Percentiles rank a stretch among this genome's conserved stretches.
Evolutionary conservation across 2,888 invertebrate genomes (phyloP).

Genomic region (Sarcophaga caerulescens): DNA sequence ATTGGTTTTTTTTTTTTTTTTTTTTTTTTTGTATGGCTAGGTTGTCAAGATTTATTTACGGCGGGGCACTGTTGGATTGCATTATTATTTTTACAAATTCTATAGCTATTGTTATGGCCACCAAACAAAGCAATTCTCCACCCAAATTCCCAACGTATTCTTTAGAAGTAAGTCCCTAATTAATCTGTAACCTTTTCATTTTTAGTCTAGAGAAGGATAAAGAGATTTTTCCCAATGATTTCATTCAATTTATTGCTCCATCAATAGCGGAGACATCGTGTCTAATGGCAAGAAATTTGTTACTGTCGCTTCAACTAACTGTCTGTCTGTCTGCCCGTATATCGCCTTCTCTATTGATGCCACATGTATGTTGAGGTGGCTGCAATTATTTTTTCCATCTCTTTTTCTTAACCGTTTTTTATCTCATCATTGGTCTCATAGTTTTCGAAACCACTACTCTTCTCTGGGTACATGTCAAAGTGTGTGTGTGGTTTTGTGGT

Average conservation of each 20-base stretch:
- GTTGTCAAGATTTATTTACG: not conserved
- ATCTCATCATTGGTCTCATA: not conserved
- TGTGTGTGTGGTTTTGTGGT: not conserved
- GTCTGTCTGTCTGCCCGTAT: too few species aligned
- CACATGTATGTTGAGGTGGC: not conserved
- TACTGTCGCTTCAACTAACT: not conserved
- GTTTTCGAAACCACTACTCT: not conserved
- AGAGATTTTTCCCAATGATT: slow-evolving; percentile 63
- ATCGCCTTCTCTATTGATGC: not conserved
- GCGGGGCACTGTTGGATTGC: not conserved
- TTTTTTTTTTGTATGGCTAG: not conserved
- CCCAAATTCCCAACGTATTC: not conserved
- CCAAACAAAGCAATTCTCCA: not conserved
- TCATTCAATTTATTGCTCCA: slow-evolving; percentile 67
- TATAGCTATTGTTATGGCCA: not conserved
- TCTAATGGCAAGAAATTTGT: slow-evolving; percentile 38
- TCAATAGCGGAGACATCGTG: slow-evolving; percentile 35
- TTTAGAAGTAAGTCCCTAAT: not conserved
- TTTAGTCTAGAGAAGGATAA: not conserved
- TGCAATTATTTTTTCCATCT: slow-evolving; percentile 11
- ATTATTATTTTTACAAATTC: not conserved
- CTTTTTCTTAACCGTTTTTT: slow-evolving; percentile 13
- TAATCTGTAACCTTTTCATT: not conserved
- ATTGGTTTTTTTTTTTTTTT: too few species aligned
- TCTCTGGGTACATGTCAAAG: not conserved